phyloP scores from a whole-genome alignment of 2,888 invertebrate genomes.

The Plutella xylostella region DNA sequence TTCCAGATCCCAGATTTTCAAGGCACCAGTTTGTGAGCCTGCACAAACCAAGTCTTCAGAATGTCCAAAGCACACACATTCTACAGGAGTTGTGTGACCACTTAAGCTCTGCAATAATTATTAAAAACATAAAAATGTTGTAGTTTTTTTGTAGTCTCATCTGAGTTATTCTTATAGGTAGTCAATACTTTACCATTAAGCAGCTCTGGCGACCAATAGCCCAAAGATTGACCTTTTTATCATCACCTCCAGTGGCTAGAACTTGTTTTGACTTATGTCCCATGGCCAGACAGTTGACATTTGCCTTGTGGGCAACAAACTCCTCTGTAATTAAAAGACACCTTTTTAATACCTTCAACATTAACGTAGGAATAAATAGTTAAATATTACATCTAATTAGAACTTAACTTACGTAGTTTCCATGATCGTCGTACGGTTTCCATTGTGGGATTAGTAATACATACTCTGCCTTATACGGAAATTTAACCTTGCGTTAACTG shows the following conservation, averaged over 20 bases:
- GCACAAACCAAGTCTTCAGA: slow-evolving; percentile 96
- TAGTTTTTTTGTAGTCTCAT: not conserved
- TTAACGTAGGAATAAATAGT: not conserved
- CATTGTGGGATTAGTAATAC: slow-evolving; percentile 31
- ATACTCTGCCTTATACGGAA: slow-evolving; percentile 22
- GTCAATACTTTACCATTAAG: slow-evolving; percentile 79
- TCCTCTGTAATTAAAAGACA: slow-evolving; percentile 74
- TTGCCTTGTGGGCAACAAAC: slow-evolving; percentile 87
- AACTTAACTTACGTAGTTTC: slow-evolving; percentile 81
- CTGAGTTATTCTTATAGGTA: too few relatives aligned
- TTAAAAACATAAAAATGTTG: not conserved
- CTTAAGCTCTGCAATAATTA: slow-evolving; percentile 81
- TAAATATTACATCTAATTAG: not conserved
- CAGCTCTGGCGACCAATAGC: slow-evolving; percentile 95
- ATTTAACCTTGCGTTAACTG: slow-evolving; percentile 16
- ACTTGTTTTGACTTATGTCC: slow-evolving; percentile 93
- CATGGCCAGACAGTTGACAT: slow-evolving; percentile 89
- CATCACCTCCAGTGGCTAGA: slow-evolving; percentile 94
- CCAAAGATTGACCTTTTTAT: slow-evolving; percentile 97
- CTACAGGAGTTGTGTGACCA: slow-evolving; percentile 94
- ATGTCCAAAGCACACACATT: slow-evolving; percentile 94
- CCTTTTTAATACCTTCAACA: slow-evolving; percentile 11
- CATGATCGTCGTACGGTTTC: slow-evolving; percentile 78
- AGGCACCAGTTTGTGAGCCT: slow-evolving; percentile 92
- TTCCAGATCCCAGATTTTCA: slow-evolving; percentile 97